A percentile compares a stretch with the other conserved stretches of the same genome.
phyloP scores from a whole-genome alignment of 1,140 invertebrate genomes.

The Mycetomoellerius zeteki region DNA sequence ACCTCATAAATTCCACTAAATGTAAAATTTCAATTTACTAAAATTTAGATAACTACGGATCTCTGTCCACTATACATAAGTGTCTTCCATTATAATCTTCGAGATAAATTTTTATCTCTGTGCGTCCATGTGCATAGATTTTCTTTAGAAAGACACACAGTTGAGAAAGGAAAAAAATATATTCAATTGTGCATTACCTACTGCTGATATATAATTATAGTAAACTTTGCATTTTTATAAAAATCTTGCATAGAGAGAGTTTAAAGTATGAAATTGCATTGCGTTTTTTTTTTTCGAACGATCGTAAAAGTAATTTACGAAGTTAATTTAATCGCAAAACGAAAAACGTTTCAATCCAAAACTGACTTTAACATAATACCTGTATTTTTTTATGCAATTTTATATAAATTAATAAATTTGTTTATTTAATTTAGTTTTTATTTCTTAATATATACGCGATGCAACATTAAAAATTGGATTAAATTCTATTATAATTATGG shows the following conservation, averaged over 20 bases:
- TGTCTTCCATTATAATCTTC: neutral
- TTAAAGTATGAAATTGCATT: conserved; percentile 29
- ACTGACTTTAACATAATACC: neutral
- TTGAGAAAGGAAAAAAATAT: neutral
- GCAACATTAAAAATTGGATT: neutral
- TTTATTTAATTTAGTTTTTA: neutral
- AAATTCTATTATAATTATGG: neutral
- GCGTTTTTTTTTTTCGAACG: conserved; percentile 33
- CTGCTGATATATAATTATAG: neutral
- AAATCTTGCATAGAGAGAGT: conserved; percentile 13
- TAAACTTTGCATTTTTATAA: neutral
- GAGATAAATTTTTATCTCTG: conserved; percentile 1
- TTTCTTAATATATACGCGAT: neutral
- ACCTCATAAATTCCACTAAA: neutral
- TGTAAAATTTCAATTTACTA: neutral
- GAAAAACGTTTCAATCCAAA: conserved; percentile 20
- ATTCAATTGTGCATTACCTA: conserved; percentile 25
- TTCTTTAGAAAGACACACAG: neutral
- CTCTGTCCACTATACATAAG: neutral
- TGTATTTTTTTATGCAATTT: neutral
- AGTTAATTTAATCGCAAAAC: conserved; percentile 35
- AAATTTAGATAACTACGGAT: neutral
- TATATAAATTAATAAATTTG: neutral
- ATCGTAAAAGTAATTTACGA: conserved; percentile 30
- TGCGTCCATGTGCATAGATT: too few relatives aligned